phyloP scores from a whole-genome alignment of 2,797 vertebrate species.

The Glyptemys insculpta region DNA sequence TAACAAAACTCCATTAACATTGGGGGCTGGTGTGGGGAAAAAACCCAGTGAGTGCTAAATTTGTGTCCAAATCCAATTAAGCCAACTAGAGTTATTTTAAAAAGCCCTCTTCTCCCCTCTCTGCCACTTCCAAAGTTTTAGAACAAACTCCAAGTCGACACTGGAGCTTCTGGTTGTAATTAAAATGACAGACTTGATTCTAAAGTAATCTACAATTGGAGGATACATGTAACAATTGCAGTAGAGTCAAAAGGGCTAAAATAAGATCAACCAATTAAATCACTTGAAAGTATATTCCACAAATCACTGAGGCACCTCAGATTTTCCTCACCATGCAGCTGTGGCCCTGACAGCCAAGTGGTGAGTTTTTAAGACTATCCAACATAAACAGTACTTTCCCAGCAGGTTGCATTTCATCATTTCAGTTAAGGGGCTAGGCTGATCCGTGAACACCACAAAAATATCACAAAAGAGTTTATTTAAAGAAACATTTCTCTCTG shows the following conservation, averaged over 20 bases:
- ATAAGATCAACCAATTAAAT: not conserved
- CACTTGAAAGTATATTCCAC: not conserved
- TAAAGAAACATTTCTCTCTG: not conserved
- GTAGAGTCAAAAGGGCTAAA: not conserved
- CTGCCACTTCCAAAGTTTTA: not conserved
- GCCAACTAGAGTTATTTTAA: not conserved
- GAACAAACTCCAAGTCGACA: not conserved
- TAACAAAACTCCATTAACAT: not conserved
- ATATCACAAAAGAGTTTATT: not conserved
- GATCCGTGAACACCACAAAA: not conserved
- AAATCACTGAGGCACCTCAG: not conserved
- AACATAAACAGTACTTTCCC: not conserved
- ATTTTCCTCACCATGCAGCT: not conserved
- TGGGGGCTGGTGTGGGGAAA: accelerated
- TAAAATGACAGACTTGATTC: not conserved
- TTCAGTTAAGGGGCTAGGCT: no score
- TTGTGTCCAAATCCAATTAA: not conserved
- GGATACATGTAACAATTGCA: not conserved
- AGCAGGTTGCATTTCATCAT: not conserved
- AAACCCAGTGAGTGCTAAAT: accelerated
- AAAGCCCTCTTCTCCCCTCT: not conserved
- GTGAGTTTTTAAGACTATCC: not conserved
- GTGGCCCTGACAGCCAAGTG: not conserved
- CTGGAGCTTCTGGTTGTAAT: not conserved
- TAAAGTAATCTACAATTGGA: not conserved